These are phyloP conservation scores for Pristionchus arcanus DNA, from an alignment of 2,888 invertebrate species.

Conservation along the genomic window DNA sequence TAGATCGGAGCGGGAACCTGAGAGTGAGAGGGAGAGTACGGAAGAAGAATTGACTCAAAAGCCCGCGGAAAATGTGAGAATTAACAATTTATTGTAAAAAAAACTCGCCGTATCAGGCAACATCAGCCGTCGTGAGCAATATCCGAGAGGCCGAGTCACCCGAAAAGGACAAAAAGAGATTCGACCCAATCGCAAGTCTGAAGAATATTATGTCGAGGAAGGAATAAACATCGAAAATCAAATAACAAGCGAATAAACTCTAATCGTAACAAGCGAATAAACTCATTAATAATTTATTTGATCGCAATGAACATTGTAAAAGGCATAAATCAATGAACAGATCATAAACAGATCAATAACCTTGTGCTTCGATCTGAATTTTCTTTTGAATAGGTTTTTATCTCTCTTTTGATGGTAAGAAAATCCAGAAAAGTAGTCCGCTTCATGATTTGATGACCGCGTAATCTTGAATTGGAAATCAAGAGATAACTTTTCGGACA, in stretches of 20 bases:
- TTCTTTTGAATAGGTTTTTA: no score
- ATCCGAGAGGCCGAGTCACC: not conserved
- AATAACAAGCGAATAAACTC: conserved; percentile 11
- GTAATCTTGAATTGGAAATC: no score
- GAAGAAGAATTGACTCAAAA: not conserved
- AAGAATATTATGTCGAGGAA: not conserved
- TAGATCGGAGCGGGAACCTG: not conserved
- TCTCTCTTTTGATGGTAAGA: no score
- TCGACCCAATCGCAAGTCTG: not conserved
- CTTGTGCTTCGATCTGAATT: no score
- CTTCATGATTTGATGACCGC: no score
- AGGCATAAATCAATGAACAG: not conserved
- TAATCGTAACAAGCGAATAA: not conserved
- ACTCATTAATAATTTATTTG: not conserved
- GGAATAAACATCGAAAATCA: not conserved
- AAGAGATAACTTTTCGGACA: no score
- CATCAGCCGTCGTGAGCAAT: not conserved
- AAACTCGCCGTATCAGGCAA: not conserved
- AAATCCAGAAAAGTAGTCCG: no score
- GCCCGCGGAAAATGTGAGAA: not conserved
- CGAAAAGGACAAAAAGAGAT: not conserved
- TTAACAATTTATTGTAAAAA: not conserved
- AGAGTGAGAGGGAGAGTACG: not conserved
- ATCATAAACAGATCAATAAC: no score
- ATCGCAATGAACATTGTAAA: not conserved